A percentile compares a stretch with the other conserved stretches of the same genome.
These are phyloP conservation scores for Tetramorium bicarinatum DNA, from an alignment of 2,888 invertebrate genomes.

Conservation along the genomic window DNA sequence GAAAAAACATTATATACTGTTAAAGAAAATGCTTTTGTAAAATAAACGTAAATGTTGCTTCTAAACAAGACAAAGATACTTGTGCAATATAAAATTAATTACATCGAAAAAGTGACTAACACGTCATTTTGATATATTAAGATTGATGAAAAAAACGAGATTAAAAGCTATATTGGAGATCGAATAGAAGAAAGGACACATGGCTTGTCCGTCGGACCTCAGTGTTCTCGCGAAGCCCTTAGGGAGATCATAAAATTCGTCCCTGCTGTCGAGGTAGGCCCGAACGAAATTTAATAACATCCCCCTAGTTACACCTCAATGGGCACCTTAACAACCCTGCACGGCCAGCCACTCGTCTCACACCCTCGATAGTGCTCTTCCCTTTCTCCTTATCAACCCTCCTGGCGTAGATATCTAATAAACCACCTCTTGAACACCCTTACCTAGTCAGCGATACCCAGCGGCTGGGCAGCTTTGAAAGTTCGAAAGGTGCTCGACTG, in stretches of 20 bases:
- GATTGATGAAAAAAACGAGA: slow-evolving; percentile 31
- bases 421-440: slow-evolving; percentile 82
- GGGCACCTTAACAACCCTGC: slow-evolving; percentile 86
- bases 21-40: not conserved
- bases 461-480: slow-evolving; percentile 51
- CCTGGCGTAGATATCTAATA: slow-evolving; percentile 83
- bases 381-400: slow-evolving; percentile 75
- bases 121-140: slow-evolving; percentile 7
- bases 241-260: slow-evolving; percentile 83
- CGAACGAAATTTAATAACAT: slow-evolving; percentile 86
- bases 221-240: slow-evolving; percentile 66
- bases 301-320: slow-evolving; percentile 87
- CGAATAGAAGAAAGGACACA: slow-evolving; percentile 10
- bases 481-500: slow-evolving; percentile 69
- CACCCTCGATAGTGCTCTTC: slow-evolving; percentile 58
- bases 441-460: slow-evolving; percentile 76
- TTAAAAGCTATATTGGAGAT: slow-evolving; percentile 26
- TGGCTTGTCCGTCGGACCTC: slow-evolving; percentile 70
- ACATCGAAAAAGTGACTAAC: not conserved
- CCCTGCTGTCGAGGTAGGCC: slow-evolving; percentile 82
- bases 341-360: slow-evolving; percentile 74
- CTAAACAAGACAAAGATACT: not conserved
- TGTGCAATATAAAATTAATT: slow-evolving; percentile 23
- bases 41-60: not conserved
- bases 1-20: not conserved